A percentile compares a stretch with the other conserved stretches of the same genome.
Evolutionary conservation across 2,888 invertebrate genomes (phyloP).

Genomic region (Eupithecia inturbata): DNA sequence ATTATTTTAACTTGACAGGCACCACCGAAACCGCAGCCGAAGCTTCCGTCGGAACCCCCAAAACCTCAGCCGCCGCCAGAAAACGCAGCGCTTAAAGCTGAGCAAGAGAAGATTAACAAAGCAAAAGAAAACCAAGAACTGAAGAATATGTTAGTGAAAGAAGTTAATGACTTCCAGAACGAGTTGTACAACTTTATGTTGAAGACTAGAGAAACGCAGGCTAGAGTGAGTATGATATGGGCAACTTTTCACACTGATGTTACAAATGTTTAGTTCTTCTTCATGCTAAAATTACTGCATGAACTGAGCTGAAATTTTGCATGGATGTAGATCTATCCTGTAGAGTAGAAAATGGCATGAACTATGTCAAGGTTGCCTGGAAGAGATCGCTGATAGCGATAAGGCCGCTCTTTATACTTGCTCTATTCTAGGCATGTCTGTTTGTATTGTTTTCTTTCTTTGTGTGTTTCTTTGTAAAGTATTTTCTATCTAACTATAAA

Average conservation of each 20-base stretch:
- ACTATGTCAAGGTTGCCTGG: no score
- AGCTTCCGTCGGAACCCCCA: neutral
- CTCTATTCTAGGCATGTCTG: no score
- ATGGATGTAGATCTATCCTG: no score
- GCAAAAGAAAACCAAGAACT: conserved; percentile 74
- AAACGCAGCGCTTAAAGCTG: conserved; percentile 67
- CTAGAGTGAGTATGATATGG: conserved; percentile 73
- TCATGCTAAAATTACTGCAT: no score
- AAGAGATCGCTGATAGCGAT: no score
- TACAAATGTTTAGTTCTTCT: no score
- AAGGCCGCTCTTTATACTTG: no score
- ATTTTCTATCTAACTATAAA: no score
- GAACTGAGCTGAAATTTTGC: no score
- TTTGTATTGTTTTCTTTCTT: no score
- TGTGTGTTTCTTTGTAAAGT: no score
- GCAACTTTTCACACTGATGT: neutral
- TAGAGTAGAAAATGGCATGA: no score
- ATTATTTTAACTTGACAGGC: conserved; percentile 23
- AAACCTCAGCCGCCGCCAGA: conserved; percentile 43
- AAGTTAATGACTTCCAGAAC: conserved; percentile 86
- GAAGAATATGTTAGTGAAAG: conserved; percentile 86
- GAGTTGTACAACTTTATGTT: conserved; percentile 86
- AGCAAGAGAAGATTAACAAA: conserved; percentile 68
- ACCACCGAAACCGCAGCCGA: conserved; percentile 48
- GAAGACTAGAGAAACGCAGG: conserved; percentile 79